Base-by-base conservation (phyloP, 2,797 vertebrate species). In the Protosalanx chinensis region DNA sequence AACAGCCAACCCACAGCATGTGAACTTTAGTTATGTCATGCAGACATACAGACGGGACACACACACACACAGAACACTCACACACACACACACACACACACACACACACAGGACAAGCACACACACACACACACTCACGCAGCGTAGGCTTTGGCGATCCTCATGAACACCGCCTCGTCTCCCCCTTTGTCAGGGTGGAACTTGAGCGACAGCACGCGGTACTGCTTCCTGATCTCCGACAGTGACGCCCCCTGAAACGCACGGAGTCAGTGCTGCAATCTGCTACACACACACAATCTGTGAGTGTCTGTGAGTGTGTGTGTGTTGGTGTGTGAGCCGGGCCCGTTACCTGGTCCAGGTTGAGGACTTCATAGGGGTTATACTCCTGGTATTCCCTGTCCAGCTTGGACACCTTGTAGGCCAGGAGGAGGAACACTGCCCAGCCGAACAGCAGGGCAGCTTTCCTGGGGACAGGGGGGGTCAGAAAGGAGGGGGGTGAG, bases 311-410 rank as follows among this genome's bases (percentile, higher is more conserved):
- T 13, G 2, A 1, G 7, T 51, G 23, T 53, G 29, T 57, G 18
- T 57, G 64, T 49, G 64, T 49, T 1, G 1, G 23, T 27, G 23
- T 27, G 23, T 27, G 8, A 35, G 29, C 10, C 33, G 18, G 20
- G 88, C 51, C 51, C 51, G 37, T 96, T 94, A 99, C 98, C 80
- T 94, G 94, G 87, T 98, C 97, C 87, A 99, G 90, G 87, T 92
- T 93, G 85, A 99, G 93, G 76, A 99, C 95, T 91, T 98, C 97
- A 73, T 98, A 98, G 20, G 98, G 98, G 87, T 99, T 99, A 85
- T 99, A 99, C 83, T 99, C 98, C 88, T 99, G 96, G 91, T 98
- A 98, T 81, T 98, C 97, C 85, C 96, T 84, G 87, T 99, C 97
- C 72, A 98, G 94, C 91, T 97, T 98, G 80, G 97, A 99, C 91